Percentiles rank a stretch among this genome's conserved stretches.
These are phyloP conservation scores for Nomada ruficornis DNA, from an alignment of 2,888 invertebrate species.

Conservation along the genomic window DNA sequence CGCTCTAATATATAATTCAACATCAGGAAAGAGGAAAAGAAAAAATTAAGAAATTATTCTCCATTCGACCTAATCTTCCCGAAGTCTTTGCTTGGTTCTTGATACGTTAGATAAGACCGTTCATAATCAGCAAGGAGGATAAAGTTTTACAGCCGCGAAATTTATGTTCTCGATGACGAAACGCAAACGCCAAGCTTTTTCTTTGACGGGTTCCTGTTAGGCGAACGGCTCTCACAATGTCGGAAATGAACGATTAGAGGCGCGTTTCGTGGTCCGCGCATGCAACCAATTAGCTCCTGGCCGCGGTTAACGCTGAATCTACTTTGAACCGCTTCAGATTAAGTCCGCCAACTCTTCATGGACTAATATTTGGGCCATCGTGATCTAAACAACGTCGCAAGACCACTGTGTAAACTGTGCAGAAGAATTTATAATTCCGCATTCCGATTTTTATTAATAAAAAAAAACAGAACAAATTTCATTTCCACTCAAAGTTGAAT, in stretches of 20 bases:
- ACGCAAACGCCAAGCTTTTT: conserved; percentile 4
- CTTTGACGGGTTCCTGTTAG: conserved; percentile 23
- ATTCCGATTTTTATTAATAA: neutral
- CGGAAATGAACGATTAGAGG: conserved; percentile 55
- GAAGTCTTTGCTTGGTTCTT: neutral
- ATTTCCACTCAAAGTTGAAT: too few relatives aligned
- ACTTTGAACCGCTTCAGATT: conserved; percentile 49
- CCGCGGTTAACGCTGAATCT: conserved; percentile 49
- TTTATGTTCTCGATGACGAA: neutral
- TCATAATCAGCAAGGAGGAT: neutral
- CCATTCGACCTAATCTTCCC: neutral
- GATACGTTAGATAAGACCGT: conserved; percentile 13
- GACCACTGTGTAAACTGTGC: neutral
- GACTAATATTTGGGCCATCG: conserved; percentile 38
- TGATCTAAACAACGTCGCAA: conserved; percentile 8
- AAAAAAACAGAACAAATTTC: too few relatives aligned
- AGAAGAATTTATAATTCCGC: too few relatives aligned
- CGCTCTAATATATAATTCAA: too few relatives aligned
- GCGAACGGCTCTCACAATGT: conserved; percentile 38
- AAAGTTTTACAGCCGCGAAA: conserved; percentile 23
- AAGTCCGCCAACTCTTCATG: conserved; percentile 29
- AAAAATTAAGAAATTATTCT: neutral
- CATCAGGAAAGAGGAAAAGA: too few relatives aligned
- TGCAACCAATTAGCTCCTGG: conserved; percentile 53
- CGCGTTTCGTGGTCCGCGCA: conserved; percentile 46